Percentiles rank a stretch among this genome's conserved stretches.
Conservation (phyloP, 23 tunicate genomes). For the Pegea sp. region DNA sequence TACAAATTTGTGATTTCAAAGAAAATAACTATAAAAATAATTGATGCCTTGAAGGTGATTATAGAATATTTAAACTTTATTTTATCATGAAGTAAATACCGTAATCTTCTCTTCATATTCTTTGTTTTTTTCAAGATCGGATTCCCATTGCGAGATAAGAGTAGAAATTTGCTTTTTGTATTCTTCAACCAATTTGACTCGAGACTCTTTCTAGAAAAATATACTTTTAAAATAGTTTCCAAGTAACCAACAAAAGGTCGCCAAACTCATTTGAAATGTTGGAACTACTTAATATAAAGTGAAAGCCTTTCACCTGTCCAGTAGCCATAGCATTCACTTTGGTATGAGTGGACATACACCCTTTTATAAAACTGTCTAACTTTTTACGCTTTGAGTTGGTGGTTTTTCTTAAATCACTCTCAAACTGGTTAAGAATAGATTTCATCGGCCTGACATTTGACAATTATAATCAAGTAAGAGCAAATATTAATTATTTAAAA, state of each 20-base stretch:
- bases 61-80: no score
- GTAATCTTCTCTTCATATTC: slow-evolving; percentile 64
- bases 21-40: neutral
- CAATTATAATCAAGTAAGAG: neutral
- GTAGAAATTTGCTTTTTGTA: slow-evolving; percentile 38
- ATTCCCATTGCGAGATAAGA: slow-evolving; percentile 46
- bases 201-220: slow-evolving; percentile 15
- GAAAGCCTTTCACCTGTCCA: slow-evolving; percentile 24
- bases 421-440: slow-evolving; percentile 35
- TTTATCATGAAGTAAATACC: slow-evolving; percentile 5
- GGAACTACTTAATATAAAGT: no score
- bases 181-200: slow-evolving; percentile 28
- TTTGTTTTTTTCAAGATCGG: slow-evolving; percentile 39
- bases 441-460: slow-evolving; percentile 12
- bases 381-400: slow-evolving; percentile 27
- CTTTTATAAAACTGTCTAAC: slow-evolving; percentile 37
- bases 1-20: slow-evolving; percentile 1
- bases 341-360: slow-evolving; percentile 24
- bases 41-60: neutral
- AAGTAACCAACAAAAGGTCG: no score
- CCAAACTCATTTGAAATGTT: no score
- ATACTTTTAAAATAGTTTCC: no score
- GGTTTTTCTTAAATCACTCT: slow-evolving; percentile 37
- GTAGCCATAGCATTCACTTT: slow-evolving; percentile 24
- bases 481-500: no score